phyloP scores from a whole-genome alignment of 1,140 invertebrate species.

The Penaeus indicus region DNA sequence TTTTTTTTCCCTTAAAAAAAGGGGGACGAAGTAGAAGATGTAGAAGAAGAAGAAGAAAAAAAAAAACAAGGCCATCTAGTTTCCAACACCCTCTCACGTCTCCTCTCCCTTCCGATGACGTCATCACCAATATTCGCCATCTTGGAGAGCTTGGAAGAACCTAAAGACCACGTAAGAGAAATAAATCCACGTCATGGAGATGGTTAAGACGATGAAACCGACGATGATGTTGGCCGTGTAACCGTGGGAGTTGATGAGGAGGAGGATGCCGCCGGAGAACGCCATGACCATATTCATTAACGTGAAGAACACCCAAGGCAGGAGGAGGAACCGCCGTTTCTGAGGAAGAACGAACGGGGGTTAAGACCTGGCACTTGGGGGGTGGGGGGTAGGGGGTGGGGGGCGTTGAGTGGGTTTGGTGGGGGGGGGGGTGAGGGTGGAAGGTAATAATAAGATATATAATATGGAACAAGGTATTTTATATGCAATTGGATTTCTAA shows the following conservation, averaged over 20 bases:
- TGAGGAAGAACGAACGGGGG: conserved; percentile 2
- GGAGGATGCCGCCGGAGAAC: conserved; percentile 62
- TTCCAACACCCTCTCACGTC: too few species aligned
- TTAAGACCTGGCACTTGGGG: too few species aligned
- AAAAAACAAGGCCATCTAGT: too few species aligned
- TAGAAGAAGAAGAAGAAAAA: too few species aligned
- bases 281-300: conserved; percentile 67
- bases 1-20: too few species aligned
- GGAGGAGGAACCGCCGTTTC: conserved; percentile 64
- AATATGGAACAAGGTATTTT: too few species aligned
- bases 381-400: too few species aligned
- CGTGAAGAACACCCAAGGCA: conserved; percentile 66
- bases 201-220: conserved; percentile 61
- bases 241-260: conserved; percentile 65
- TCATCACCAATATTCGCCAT: conserved; percentile 66
- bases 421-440: too few species aligned
- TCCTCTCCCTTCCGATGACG: not conserved
- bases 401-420: too few species aligned
- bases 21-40: too few species aligned
- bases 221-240: conserved; percentile 58
- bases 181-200: conserved; percentile 63
- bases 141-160: conserved; percentile 66
- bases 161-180: conserved; percentile 65
- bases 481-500: too few species aligned
- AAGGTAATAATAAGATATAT: too few species aligned